Evolutionary conservation across 2,888 invertebrate species (phyloP).

Genomic region (Acanthoscelides obtectus): DNA sequence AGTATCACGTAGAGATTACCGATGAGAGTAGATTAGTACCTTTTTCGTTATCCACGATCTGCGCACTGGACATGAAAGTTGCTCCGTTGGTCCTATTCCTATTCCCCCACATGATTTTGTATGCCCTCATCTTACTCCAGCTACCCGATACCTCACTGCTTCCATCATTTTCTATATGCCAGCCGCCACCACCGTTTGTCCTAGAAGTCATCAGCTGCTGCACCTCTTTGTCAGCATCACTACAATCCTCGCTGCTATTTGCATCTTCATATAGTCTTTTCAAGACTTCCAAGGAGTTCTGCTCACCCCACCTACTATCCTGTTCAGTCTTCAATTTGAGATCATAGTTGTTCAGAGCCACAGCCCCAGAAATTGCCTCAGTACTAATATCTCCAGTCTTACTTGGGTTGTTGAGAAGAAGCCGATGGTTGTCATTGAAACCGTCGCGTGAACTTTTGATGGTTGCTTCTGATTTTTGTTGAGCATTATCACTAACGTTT

Average conservation of each 20-base stretch:
- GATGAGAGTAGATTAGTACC: conserved; percentile 30
- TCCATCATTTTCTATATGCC: conserved; percentile 34
- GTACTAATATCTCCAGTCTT: conserved; percentile 9
- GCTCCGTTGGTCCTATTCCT: conserved; percentile 23
- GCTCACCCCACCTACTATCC: background rate
- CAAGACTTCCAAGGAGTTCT: conserved; percentile 35
- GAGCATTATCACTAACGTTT: too few species aligned
- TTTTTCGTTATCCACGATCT: conserved; percentile 45
- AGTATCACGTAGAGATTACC: too few species aligned
- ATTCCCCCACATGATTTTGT: conserved; percentile 33
- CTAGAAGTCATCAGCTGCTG: conserved; percentile 50
- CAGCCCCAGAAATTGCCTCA: conserved; percentile 32
- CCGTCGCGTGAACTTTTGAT: too few species aligned
- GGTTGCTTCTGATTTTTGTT: too few species aligned
- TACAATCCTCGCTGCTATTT: conserved; percentile 44
- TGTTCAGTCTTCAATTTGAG: background rate
- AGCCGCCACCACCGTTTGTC: too few species aligned
- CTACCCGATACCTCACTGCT: conserved; percentile 51
- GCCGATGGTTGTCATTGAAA: too few species aligned
- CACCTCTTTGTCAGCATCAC: conserved; percentile 59
- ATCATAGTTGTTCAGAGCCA: too few species aligned
- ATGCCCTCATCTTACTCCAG: conserved; percentile 55
- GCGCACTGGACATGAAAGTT: background rate
- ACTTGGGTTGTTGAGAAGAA: too few species aligned
- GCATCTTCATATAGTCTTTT: conserved; percentile 46